These are phyloP conservation scores for Drosophila kanekoi DNA, from an alignment of 2,888 invertebrate species.

Conservation along the genomic window DNA sequence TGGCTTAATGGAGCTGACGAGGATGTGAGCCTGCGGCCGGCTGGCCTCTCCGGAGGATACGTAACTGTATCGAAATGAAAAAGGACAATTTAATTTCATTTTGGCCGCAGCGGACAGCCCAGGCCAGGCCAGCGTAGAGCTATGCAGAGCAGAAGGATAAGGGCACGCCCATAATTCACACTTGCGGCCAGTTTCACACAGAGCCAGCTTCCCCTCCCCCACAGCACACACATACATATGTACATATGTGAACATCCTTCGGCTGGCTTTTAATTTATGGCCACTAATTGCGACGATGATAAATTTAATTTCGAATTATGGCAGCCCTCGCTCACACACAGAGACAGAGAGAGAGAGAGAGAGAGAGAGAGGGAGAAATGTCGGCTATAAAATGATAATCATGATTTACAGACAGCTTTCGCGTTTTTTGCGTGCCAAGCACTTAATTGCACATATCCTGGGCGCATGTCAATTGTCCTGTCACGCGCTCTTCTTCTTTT, in stretches of 20 bases:
- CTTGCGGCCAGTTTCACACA: conserved; percentile 72
- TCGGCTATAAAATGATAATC: conserved; percentile 72
- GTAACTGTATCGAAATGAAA: conserved; percentile 78
- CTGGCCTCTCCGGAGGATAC: conserved; percentile 63
- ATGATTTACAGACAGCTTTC: conserved; percentile 65
- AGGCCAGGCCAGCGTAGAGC: conserved; percentile 9
- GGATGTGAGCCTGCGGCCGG: too few relatives aligned
- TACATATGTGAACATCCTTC: not conserved
- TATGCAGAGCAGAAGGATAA: conserved; percentile 34
- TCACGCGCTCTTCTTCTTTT: conserved; percentile 63
- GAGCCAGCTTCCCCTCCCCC: conserved; percentile 6
- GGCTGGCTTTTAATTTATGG: conserved; percentile 76
- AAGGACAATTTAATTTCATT: conserved; percentile 84
- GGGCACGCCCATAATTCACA: conserved; percentile 69
- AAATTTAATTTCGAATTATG: conserved; percentile 79
- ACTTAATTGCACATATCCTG: conserved; percentile 40
- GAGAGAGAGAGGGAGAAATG: too few relatives aligned
- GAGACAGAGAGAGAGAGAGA: too few relatives aligned
- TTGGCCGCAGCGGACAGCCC: conserved; percentile 62
- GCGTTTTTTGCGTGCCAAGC: conserved; percentile 30
- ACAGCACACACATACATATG: not conserved
- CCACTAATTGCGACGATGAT: conserved; percentile 83
- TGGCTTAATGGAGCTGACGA: conserved; percentile 78
- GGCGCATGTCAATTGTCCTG: conserved; percentile 48
- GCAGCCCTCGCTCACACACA: too few relatives aligned